These are phyloP conservation scores for Varanus komodoensis DNA, from an alignment of 2,113 vertebrate genomes.

Conservation along the genomic window DNA sequence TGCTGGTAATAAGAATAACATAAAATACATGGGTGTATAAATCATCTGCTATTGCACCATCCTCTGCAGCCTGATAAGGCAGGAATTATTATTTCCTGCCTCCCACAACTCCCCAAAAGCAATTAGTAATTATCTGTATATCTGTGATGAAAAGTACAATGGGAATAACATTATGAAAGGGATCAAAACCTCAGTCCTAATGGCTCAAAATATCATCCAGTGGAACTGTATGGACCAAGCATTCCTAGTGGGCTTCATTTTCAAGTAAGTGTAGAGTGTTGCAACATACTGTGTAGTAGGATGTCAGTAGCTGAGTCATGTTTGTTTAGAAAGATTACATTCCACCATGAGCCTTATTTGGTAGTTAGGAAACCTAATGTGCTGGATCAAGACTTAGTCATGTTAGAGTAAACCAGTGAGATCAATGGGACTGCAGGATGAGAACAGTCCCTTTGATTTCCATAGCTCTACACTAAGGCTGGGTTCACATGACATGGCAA, in stretches of 20 bases:
- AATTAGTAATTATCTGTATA: background rate
- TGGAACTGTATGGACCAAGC: background rate
- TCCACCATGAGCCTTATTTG: background rate
- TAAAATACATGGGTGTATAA: background rate
- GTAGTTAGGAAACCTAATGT: background rate
- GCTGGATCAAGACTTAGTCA: background rate
- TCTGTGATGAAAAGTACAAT: background rate
- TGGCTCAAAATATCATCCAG: background rate
- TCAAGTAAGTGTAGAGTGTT: background rate
- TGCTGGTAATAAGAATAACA: background rate
- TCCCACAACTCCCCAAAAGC: background rate
- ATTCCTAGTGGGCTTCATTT: background rate
- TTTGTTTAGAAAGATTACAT: background rate
- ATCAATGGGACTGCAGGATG: background rate
- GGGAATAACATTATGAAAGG: background rate
- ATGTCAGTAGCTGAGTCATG: background rate
- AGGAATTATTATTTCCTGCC: slow-evolving; percentile 20
- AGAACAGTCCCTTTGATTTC: background rate
- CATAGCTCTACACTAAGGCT: background rate
- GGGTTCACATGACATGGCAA: too few species aligned
- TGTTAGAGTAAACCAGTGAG: background rate
- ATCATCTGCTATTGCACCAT: background rate
- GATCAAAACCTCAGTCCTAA: background rate
- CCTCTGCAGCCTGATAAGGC: background rate
- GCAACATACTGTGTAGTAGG: too few species aligned